phyloP scores from a whole-genome alignment of 2,797 vertebrate genomes.

The Echiichthys vipera region DNA sequence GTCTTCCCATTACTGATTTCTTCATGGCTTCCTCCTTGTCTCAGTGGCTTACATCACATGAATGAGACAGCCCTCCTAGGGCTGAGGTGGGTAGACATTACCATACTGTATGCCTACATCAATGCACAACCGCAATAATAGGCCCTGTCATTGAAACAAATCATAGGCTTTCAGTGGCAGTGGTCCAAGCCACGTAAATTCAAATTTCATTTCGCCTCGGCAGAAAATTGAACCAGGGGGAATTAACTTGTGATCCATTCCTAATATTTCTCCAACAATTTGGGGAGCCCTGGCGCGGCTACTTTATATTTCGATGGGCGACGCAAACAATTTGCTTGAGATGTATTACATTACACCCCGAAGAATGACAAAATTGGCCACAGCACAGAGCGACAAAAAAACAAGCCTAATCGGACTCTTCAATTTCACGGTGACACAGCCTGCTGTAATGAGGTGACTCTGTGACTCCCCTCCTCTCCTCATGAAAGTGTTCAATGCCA shows the following conservation, averaged over 20 bases:
- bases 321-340: slow-evolving; percentile 83
- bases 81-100: slow-evolving; percentile 69
- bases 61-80: slow-evolving; percentile 56
- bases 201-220: slow-evolving; percentile 75
- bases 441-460: slow-evolving; percentile 74
- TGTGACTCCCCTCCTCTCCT: slow-evolving; percentile 40
- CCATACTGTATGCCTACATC: slow-evolving; percentile 78
- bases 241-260: slow-evolving; percentile 81
- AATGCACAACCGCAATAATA: slow-evolving; percentile 78
- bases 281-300: slow-evolving; percentile 59
- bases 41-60: slow-evolving; percentile 61
- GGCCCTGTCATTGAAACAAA: slow-evolving; percentile 79
- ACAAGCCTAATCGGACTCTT: slow-evolving; percentile 81
- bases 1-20: slow-evolving; percentile 50
- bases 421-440: slow-evolving; percentile 82
- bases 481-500: slow-evolving; percentile 47
- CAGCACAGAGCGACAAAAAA: slow-evolving; percentile 61
- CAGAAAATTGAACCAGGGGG: slow-evolving; percentile 75
- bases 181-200: slow-evolving; percentile 73
- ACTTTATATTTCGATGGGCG: slow-evolving; percentile 74
- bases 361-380: slow-evolving; percentile 78
- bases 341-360: slow-evolving; percentile 77
- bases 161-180: slow-evolving; percentile 70
- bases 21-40: slow-evolving; percentile 55
- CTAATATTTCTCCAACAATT: slow-evolving; percentile 80